Base-by-base conservation (phyloP, 2,113 vertebrate species). In the Lophochroa leadbeateri region DNA sequence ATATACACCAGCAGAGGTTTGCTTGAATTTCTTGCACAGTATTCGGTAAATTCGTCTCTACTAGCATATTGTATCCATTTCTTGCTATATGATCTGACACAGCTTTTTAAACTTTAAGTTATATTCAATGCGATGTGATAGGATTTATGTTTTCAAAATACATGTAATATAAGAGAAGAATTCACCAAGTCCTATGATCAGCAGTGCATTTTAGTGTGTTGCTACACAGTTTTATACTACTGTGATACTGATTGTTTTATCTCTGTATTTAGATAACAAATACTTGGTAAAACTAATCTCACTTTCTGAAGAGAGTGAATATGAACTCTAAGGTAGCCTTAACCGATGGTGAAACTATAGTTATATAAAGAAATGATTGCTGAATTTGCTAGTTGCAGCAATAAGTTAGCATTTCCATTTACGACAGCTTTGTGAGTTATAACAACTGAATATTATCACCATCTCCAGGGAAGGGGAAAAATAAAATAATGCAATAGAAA, bases 401-500 rank as follows among this genome's bases (percentile, higher is more conserved):
- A 33, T 64, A 70, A 96, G 35, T 18, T 57, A 84, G 10, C 20
- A 69, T 84, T 90, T 86, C 80, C 49, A 49, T 69, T 93, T 86
- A 63, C 78, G 35, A 86, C 55, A 90, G 69, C 52, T 93, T 83
- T 82, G 52, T 94, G 86, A 89, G 49, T 87, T 77, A 93, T 94
- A 87, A 89, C n/a, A 46, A 84, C 37, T 46, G 70, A 53, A 25
- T 82, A 72, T 87, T 75, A 55, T 17, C 65, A 86, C 11, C 35
- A 68, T 41, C 63, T 90, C 49, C 24, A n/a, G 29, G 55, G 55
- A 82, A 52, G 37, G 31, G 76, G 65, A 52, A 49, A 67, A 78
- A 90, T 19, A 64, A 75, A 87, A 13, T 23, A 68, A 71, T 15
- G 17, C 13, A 64, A 41, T 65, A 49, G 52, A 84, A 90, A 90